These are phyloP conservation scores for Priocnemis perturbator DNA, from an alignment of 2,888 invertebrate genomes.

Conservation along the genomic window DNA sequence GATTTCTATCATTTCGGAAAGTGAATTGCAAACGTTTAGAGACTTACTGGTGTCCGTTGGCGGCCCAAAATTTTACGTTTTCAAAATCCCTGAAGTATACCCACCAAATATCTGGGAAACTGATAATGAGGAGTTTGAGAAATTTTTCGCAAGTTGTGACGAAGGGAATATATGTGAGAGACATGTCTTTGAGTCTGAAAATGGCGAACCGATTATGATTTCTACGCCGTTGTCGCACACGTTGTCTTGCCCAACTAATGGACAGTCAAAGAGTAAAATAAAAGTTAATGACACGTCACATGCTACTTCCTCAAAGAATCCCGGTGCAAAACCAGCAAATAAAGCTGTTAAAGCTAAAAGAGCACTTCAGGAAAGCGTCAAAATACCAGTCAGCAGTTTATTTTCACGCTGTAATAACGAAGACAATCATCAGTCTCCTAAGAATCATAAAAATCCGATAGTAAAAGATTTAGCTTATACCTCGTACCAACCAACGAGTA, in stretches of 20 bases:
- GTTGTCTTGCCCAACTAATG: background rate
- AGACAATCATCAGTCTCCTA: too few species aligned
- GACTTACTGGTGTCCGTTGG: conserved; percentile 79
- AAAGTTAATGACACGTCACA: too few species aligned
- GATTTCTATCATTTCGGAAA: conserved; percentile 83
- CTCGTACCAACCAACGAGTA: background rate
- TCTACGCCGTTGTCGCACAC: background rate
- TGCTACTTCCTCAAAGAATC: too few species aligned
- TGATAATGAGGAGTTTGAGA: conserved; percentile 58
- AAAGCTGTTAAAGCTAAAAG: too few species aligned
- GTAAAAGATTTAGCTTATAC: too few species aligned
- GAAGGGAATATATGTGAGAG: conserved; percentile 19
- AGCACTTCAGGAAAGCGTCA: too few species aligned
- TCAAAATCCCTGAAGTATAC: conserved; percentile 74
- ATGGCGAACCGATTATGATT: conserved; percentile 30
- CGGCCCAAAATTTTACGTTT: conserved; percentile 76
- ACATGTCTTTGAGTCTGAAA: conserved; percentile 31
- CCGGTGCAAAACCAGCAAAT: too few species aligned
- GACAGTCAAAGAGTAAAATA: too few species aligned
- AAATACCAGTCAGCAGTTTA: too few species aligned
- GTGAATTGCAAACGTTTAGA: conserved; percentile 80
- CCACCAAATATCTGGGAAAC: conserved; percentile 66
- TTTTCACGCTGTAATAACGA: too few species aligned
- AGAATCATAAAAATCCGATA: too few species aligned
- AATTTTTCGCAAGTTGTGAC: conserved; percentile 48